Evolutionary conservation across 2,888 invertebrate genomes (phyloP), one percentile per base, ranked within the genome.

Genomic region (Calameuta pallipes): DNA sequence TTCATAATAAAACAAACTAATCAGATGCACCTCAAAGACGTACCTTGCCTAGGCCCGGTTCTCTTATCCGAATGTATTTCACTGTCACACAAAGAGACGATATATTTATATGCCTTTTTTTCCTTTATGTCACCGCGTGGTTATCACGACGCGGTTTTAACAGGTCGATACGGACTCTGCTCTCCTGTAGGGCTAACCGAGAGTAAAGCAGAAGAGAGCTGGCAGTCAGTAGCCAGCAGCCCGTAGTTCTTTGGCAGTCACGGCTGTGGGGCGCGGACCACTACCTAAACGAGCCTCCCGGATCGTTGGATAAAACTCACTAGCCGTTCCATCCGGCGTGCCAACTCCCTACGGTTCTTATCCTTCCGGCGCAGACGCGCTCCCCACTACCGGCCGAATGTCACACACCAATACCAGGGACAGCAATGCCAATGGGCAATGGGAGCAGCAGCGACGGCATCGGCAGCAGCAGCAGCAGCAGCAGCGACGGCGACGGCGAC

Each of bases 281-380:
- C 90, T 90, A 88, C 87, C 88, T 89, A 86, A 88, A 90, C 90
- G 89, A 88, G 88, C 89, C 88, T 87, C 90, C 91, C 90, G 89
- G 91, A 91, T 90, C 91, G 91, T 90, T 90, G 87, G 89, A 89
- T 87, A 87, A 90, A 90, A 90, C 89, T 90, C 86, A 85, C 85
- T 85, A 87, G 85, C 79, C 73, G 73, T 78, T 78, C 78, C 70
- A 77, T 73, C 36, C 80, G 75, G 74, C 80, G 81, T 69, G 76
- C 78, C 56, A n/a, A 35, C 78, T 78, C 81, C 79, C 80, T 75
- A 2, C 73, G 31, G 69, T 33, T 35, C 69, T 15, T n/a, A 74
- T 23, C 75, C 41, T 34, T 30, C 75, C 69, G 13, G 35, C 41
- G 15, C 15, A 30, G 69, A 69, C 69, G 73, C 56, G 33, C 30